Conservation (phyloP, 2,113 vertebrate genomes). For the Romanogobio albipinnatus region DNA sequence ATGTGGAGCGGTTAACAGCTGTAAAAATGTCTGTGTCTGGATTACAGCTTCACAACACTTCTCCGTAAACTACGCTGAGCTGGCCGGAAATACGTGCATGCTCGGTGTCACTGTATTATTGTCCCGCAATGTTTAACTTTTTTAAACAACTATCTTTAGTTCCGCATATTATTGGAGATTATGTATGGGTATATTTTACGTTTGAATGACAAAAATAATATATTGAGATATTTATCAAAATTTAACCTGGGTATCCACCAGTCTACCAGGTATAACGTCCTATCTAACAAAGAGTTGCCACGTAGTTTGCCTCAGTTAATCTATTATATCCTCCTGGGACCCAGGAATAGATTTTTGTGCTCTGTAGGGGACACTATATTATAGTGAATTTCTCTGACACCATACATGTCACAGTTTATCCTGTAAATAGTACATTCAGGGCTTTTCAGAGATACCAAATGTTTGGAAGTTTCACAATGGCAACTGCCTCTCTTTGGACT, state of each 20-base stretch:
- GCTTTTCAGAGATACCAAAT: too few relatives aligned
- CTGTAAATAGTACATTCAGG: too few relatives aligned
- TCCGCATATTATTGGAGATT: not conserved
- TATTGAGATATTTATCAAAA: not conserved
- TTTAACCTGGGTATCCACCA: not conserved
- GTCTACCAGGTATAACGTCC: not conserved
- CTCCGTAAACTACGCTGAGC: conserved; percentile 73
- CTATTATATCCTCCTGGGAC: too few relatives aligned
- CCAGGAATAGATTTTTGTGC: too few relatives aligned
- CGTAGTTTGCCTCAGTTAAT: not conserved
- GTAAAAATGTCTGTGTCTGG: not conserved
- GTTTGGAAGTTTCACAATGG: too few relatives aligned
- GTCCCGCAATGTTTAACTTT: conserved; percentile 54
- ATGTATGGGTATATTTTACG: not conserved
- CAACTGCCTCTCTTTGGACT: too few relatives aligned
- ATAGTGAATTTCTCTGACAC: too few relatives aligned
- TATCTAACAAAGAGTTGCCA: not conserved
- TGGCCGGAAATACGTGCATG: conserved; percentile 76
- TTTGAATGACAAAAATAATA: too few relatives aligned
- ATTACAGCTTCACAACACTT: conserved; percentile 35
- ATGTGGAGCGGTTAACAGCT: not conserved
- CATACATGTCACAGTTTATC: too few relatives aligned
- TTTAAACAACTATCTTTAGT: conserved; percentile 1
- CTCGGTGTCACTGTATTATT: conserved; percentile 40
- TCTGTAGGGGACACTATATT: too few relatives aligned